Evolutionary conservation across 2,113 vertebrate genomes (phyloP).

Genomic region (Choloepus hoffmanni): DNA sequence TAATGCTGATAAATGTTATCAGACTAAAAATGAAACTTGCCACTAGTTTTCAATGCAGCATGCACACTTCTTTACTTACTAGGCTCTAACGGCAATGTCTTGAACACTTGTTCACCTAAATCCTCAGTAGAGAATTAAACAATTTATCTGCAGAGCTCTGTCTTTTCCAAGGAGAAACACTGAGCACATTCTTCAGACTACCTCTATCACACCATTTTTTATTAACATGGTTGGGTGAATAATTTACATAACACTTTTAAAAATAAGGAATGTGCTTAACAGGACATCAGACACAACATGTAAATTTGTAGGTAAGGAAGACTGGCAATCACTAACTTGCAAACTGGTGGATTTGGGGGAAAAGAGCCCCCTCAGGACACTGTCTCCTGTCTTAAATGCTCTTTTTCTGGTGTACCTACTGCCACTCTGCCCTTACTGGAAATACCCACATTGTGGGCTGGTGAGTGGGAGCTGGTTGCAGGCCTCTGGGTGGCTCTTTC

Average conservation of each 20-base stretch:
- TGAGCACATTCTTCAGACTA: fast-evolving
- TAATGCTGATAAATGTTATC: fast-evolving
- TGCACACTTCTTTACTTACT: not conserved
- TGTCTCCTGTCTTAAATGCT: fast-evolving
- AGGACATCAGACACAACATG: not conserved
- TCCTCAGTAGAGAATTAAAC: fast-evolving
- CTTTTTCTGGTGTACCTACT: not conserved
- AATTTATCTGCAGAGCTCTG: fast-evolving
- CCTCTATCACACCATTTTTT: not conserved
- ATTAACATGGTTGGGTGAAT: fast-evolving
- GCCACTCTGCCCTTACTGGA: not conserved
- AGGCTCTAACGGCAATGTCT: fast-evolving
- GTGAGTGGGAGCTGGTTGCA: fast-evolving
- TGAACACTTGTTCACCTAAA: fast-evolving
- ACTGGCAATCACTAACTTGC: fast-evolving
- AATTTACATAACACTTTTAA: not conserved
- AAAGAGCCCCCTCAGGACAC: too few relatives aligned
- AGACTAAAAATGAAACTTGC: fast-evolving
- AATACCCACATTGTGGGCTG: fast-evolving
- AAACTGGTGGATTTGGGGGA: not conserved
- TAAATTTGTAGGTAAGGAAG: fast-evolving
- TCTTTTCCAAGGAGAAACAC: not conserved
- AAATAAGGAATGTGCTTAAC: fast-evolving
- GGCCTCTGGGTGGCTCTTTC: not conserved
- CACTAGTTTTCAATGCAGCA: fast-evolving